Evolutionary conservation across 2,888 invertebrate genomes (phyloP).

Genomic region (Xestia xanthographa): DNA sequence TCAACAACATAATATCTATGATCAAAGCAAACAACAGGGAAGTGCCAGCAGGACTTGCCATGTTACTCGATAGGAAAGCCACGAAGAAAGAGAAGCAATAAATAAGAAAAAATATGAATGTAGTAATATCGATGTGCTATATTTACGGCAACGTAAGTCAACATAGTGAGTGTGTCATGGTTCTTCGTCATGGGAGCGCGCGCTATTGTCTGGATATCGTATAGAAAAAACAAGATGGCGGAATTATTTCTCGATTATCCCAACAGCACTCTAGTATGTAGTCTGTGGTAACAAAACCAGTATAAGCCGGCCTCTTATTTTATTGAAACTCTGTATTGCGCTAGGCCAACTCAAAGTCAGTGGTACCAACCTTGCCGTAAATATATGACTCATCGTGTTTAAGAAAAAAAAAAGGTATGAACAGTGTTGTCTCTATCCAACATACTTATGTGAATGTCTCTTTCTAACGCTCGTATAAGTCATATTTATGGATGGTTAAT

Average conservation of each 20-base stretch:
- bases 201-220: background rate
- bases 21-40: constrained; percentile 80
- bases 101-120: background rate
- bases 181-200: background rate
- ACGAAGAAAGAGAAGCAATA: constrained; percentile 69
- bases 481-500: background rate
- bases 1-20: constrained; percentile 78
- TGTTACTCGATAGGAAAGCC: constrained; percentile 62
- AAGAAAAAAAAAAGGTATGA: background rate
- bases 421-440: background rate
- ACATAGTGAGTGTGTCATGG: background rate
- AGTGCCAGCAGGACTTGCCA: constrained; percentile 77
- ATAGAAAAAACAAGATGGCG: background rate
- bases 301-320: background rate
- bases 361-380: background rate
- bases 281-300: background rate
- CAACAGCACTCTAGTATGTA: background rate
- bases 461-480: background rate
- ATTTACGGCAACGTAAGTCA: background rate
- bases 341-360: background rate
- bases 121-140: background rate
- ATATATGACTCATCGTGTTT: background rate
- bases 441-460: background rate
- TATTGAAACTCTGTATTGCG: background rate
- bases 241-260: background rate